Evolutionary conservation across 2,888 invertebrate species (phyloP), one percentile per base, ranked within the genome.

Genomic region (Acleris holmiana): DNA sequence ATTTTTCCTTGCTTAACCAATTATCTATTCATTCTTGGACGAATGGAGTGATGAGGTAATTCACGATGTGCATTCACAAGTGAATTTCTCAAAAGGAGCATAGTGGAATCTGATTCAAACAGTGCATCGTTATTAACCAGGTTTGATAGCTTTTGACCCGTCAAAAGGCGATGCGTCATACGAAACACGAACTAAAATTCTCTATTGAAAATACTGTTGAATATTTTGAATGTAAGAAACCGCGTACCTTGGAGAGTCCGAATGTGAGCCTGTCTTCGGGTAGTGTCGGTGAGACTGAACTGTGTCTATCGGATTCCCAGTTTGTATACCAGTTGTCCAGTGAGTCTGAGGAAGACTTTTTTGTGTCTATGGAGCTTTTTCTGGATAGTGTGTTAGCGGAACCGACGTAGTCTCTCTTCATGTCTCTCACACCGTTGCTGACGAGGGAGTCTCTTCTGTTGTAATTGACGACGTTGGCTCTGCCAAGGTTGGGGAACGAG

Each of bases 291-390:
- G 95, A 94, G 18, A 94, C 93, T n/a, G 94, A 94, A 73, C 94
- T 94, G 67, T 95, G 90, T 69, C 95, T 91, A 61, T 94, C 94
- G 1, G 94, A 91, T 74, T 96, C 96, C 95, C 95, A 96, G 54
- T 94, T 94, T 74, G 94, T 94, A 63, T 95, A 93, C 88, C 95
- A 94, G 54, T 93, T 93, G 76, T 96, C 96, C 83, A 96, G 81
- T 1, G 96, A 96, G 82, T 96, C 96, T 44, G 95, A 94, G 0
- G 96, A 96, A 61, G 91, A 92, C 68, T 91, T 92, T 73, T 89
- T 90, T 63, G 91, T 90, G 67, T 91, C 91, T 29, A 90, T 89
- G 0, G 91, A 91, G 75, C 88, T 91, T 75, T 95, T 93, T 73
- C 94, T 91, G 25, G 89, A 86, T 17, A 93, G 71, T 0, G 89